Evolutionary conservation across 2,888 invertebrate genomes (phyloP), one percentile per base, ranked within the genome.

Genomic region (Mythimna lalbum): DNA sequence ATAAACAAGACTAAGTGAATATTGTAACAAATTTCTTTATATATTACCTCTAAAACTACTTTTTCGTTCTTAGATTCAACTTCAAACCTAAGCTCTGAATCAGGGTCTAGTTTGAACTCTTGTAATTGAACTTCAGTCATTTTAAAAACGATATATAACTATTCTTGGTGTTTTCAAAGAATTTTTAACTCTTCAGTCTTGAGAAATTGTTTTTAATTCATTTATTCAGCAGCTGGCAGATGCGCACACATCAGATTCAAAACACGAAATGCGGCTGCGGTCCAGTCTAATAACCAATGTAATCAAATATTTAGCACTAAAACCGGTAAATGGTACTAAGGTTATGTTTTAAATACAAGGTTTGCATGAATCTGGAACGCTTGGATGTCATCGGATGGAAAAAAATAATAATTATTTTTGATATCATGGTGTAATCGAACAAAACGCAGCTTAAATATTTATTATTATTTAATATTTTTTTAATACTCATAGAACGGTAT

Each of bases 21-120:
- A 10, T 33, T n/a, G 1, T 0, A 5, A 52, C n/a, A 19, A n/a
- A 39, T 59, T 63, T 52, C 2, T n/a, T 7, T 3, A n/a, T 0
- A 23, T 21, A 59, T 65, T 82, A 98, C 98, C 96, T 98, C 98
- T 72, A 98, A 95, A 70, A 97, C 97, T 3, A 98, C 98, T 95
- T 98, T 98, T 89, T 98, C 98, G 91, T 97, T 97, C 93, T 98
- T 98, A 5, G 97, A 97, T 95, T 99, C 99, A 0, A 99, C 98
- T 97, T 99, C 99, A 92, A 99, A 99, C 61, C 99, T 97, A n/a
- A 99, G 95, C 92, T 99, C 99, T 17, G 98, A 97, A 89, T 99
- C 98, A 0, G 97, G 96, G 74, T 99, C 99, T 66, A 99, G 95
- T 89, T 98, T 98, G 88, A 98, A 98, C 90, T 99, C 98, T 92